Conservation (phyloP, 2,797 vertebrate species). For the Octomys mimax region DNA sequence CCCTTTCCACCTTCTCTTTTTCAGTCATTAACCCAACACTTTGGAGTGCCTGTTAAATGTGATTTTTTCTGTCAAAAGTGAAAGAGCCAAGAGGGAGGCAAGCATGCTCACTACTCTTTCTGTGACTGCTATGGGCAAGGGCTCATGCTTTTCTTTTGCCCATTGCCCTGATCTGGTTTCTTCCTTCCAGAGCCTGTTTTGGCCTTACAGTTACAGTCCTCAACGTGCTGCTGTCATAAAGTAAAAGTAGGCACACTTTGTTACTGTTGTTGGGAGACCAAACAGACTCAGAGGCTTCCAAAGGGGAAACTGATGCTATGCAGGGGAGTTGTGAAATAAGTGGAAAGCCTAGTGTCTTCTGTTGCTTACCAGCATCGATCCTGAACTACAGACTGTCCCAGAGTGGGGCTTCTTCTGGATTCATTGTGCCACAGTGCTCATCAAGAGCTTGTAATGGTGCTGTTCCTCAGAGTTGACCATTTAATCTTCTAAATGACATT, state of each 20-base stretch:
- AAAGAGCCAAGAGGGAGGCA: background rate
- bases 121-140: background rate
- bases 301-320: background rate
- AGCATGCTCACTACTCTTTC: background rate
- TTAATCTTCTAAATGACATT: conserved; percentile 47
- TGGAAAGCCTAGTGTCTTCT: background rate
- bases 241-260: background rate
- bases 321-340: conserved; percentile 9
- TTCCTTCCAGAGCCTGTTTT: background rate
- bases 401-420: background rate
- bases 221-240: background rate
- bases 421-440: background rate
- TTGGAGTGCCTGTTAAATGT: background rate
- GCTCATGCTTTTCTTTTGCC: background rate
- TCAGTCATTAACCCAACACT: background rate
- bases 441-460: background rate
- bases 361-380: background rate
- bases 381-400: background rate
- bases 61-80: background rate
- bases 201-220: background rate
- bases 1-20: background rate
- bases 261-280: background rate
- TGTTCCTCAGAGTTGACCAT: background rate
- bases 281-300: background rate
- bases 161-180: background rate